These are phyloP conservation scores for Scortum barcoo DNA, from an alignment of 2,113 vertebrate genomes.

Conservation along the genomic window DNA sequence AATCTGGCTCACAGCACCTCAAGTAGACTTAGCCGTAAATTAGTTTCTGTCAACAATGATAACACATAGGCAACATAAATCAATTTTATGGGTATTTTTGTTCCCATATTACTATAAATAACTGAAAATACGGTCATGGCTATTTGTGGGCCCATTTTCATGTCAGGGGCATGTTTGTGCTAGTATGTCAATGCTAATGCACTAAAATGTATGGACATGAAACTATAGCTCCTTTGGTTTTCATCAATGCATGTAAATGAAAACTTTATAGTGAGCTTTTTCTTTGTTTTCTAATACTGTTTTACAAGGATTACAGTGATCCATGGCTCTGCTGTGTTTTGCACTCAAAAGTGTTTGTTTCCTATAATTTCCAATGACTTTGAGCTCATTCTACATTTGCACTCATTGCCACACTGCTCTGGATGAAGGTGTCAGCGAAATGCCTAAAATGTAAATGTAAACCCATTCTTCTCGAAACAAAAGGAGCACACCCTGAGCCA, in stretches of 20 bases:
- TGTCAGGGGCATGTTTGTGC: background rate
- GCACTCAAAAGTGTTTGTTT: background rate
- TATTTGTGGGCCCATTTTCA: background rate
- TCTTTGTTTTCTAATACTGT: background rate
- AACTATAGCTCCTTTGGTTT: background rate
- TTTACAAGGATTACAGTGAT: conserved; percentile 2
- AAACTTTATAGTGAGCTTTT: background rate
- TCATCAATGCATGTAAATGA: background rate
- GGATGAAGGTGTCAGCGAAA: conserved; percentile 36
- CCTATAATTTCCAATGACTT: conserved; percentile 1
- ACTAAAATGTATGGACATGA: background rate
- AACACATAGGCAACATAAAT: background rate
- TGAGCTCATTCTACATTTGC: background rate
- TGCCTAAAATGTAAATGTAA: conserved; percentile 36
- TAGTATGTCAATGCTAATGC: background rate
- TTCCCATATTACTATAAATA: background rate
- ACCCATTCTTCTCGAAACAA: conserved; percentile 44
- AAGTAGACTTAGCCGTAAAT: background rate
- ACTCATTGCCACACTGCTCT: background rate
- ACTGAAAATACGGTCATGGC: background rate
- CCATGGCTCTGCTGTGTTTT: conserved; percentile 4
- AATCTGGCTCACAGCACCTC: background rate
- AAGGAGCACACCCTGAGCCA: conserved; percentile 47
- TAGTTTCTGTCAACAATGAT: background rate
- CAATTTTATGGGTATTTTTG: background rate